Evolutionary conservation across 2,113 vertebrate genomes (phyloP).

Genomic region (Geothlypis trichas): DNA sequence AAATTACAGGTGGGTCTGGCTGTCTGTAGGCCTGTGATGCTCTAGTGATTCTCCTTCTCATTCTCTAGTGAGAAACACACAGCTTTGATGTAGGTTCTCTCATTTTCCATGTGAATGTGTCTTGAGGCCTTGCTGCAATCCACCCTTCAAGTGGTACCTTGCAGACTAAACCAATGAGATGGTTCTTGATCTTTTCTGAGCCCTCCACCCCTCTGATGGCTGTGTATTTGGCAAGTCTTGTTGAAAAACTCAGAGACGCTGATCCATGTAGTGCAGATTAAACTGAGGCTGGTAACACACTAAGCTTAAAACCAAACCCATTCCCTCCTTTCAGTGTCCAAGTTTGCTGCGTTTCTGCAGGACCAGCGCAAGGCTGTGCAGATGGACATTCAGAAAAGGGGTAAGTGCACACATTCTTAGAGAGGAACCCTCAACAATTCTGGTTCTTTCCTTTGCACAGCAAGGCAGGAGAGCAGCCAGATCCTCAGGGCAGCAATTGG

Average conservation of each 20-base stretch:
- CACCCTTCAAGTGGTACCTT: background rate
- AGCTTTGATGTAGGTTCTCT: background rate
- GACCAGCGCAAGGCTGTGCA: background rate
- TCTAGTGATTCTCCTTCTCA: background rate
- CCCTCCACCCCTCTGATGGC: background rate
- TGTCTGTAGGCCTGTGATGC: background rate
- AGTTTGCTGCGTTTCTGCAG: background rate
- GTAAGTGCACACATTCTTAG: background rate
- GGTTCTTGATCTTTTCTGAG: background rate
- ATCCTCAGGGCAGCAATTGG: constrained; percentile 6
- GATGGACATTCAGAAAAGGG: background rate
- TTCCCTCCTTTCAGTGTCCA: accelerated
- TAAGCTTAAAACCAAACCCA: background rate
- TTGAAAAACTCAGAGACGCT: accelerated
- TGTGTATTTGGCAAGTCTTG: background rate
- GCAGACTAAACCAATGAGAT: background rate
- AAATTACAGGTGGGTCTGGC: background rate
- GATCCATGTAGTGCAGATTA: background rate
- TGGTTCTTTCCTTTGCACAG: background rate
- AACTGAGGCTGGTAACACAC: background rate
- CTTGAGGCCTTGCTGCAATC: background rate
- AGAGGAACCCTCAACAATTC: background rate
- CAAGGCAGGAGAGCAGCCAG: background rate
- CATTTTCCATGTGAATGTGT: background rate
- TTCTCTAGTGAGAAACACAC: background rate